Conservation (phyloP, 2,113 vertebrate species). For the Oriolus oriolus region DNA sequence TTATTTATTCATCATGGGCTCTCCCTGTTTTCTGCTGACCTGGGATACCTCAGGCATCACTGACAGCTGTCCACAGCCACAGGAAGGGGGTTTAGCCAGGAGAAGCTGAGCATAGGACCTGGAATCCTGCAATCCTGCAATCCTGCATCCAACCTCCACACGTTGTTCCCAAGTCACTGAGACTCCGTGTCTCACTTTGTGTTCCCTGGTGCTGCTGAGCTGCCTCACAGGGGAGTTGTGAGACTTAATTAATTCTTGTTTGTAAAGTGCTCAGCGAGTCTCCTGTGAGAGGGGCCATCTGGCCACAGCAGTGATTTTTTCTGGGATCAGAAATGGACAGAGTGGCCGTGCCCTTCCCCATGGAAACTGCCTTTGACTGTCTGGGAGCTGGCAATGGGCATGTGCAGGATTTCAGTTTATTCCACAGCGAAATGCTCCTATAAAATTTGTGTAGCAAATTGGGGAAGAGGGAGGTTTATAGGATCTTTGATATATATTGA, state of each 20-base stretch:
- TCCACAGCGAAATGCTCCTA: neutral
- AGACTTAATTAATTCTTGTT: constrained; percentile 44
- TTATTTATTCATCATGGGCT: accelerated
- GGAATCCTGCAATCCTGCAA: neutral
- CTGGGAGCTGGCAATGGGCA: neutral
- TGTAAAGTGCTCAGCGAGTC: neutral
- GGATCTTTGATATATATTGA: neutral
- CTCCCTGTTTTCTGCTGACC: neutral
- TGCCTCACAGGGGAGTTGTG: neutral
- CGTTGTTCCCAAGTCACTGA: neutral
- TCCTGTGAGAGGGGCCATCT: neutral
- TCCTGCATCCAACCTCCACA: neutral
- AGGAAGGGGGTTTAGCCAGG: neutral
- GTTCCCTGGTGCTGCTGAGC: neutral
- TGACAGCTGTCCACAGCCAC: neutral
- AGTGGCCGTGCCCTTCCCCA: accelerated
- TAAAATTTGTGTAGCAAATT: neutral
- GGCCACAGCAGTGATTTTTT: neutral
- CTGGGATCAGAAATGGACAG: neutral
- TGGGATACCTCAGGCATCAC: neutral
- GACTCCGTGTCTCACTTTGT: neutral
- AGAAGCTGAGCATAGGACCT: neutral
- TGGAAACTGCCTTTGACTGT: neutral
- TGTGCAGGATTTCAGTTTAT: neutral
- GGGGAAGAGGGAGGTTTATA: neutral